Conservation (phyloP, 1,140 invertebrate genomes). For the Sweltsa coloradensis region DNA sequence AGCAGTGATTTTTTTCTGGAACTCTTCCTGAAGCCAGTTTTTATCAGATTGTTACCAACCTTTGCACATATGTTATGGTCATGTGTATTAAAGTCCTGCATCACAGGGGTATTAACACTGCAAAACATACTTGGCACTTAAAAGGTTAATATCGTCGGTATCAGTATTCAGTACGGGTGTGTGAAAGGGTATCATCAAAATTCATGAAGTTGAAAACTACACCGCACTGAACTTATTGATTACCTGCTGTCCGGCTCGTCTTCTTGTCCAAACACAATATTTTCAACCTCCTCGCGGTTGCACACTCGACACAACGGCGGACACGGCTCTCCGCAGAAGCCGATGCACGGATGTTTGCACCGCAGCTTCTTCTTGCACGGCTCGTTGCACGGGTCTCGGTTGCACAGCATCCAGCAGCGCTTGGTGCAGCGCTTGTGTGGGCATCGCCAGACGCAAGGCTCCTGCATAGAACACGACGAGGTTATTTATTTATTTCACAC, state of each 20-base stretch:
- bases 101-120: no score
- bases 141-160: no score
- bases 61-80: no score
- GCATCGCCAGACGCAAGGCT: constrained; percentile 34
- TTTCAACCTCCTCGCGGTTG: constrained; percentile 29
- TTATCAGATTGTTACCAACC: no score
- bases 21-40: no score
- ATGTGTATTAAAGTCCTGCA: no score
- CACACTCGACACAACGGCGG: constrained; percentile 37
- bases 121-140: no score
- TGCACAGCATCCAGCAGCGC: constrained; percentile 39
- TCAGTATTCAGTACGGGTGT: no score
- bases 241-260: constrained; percentile 41
- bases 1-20: constrained; percentile 18
- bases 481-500: no score
- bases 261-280: constrained; percentile 39
- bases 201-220: constrained; percentile 24
- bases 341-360: constrained; percentile 48
- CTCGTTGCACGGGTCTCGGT: constrained; percentile 34
- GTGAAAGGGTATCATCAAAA: constrained; percentile 24
- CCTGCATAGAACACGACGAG: no score
- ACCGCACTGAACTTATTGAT: constrained; percentile 22
- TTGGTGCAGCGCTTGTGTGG: constrained; percentile 40
- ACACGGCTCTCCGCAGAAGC: constrained; percentile 53
- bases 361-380: constrained; percentile 32